These are phyloP conservation scores for Pterocles burchelli DNA, from an alignment of 2,113 vertebrate species.

Conservation along the genomic window DNA sequence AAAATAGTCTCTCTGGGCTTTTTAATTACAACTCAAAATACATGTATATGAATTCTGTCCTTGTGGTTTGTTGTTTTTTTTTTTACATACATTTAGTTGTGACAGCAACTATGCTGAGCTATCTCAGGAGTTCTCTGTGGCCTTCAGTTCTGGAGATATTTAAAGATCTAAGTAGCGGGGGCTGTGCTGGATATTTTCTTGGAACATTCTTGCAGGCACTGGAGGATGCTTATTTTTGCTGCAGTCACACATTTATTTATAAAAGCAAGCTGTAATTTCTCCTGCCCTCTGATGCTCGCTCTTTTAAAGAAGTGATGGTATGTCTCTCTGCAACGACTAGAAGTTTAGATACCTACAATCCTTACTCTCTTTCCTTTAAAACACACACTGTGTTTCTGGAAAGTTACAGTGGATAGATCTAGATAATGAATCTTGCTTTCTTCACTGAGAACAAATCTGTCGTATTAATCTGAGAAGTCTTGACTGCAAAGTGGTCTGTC, in stretches of 20 bases:
- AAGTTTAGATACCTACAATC: neutral
- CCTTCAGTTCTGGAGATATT: neutral
- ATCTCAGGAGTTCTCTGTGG: neutral
- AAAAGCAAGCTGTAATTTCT: neutral
- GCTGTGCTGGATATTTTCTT: neutral
- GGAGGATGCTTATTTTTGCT: neutral
- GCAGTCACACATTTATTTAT: neutral
- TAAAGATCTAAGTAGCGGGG: neutral
- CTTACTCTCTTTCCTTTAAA: neutral
- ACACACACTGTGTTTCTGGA: neutral
- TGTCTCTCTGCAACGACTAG: neutral
- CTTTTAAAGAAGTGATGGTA: neutral
- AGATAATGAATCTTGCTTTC: neutral
- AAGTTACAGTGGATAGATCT: neutral
- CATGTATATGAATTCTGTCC: neutral
- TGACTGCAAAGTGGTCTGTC: neutral
- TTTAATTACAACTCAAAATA: neutral
- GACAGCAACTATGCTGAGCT: neutral
- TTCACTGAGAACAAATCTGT: neutral
- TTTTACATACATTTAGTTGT: neutral
- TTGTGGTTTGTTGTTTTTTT: neutral
- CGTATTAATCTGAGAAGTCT: neutral
- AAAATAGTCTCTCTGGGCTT: neutral
- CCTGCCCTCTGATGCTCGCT: neutral
- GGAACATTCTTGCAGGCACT: neutral